Evolutionary conservation across 2,888 invertebrate genomes (phyloP).

Genomic region (Drosophila sordidula): DNA sequence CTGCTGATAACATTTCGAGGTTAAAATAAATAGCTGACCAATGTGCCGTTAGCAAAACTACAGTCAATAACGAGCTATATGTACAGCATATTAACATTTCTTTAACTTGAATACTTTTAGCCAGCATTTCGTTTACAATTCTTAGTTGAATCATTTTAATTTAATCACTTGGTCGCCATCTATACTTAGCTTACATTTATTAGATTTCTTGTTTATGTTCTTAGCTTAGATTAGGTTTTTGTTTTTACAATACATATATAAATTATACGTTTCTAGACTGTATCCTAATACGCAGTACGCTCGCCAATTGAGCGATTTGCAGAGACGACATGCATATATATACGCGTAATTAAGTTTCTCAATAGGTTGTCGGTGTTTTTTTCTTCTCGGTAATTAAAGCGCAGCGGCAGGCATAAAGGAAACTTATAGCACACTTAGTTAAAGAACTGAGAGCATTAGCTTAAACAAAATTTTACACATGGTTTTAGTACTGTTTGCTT

Average conservation of each 20-base stretch:
- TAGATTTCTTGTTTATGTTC: constrained; percentile 58
- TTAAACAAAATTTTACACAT: constrained; percentile 30
- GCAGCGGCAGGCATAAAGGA: constrained; percentile 26
- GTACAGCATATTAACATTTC: too few relatives aligned
- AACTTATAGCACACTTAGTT: constrained; percentile 52
- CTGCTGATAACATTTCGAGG: too few relatives aligned
- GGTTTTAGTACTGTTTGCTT: constrained; percentile 26
- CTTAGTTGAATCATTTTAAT: constrained; percentile 6
- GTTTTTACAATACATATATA: constrained; percentile 71
- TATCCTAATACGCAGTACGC: constrained; percentile 57
- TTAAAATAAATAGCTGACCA: too few relatives aligned
- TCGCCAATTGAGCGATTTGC: constrained; percentile 51
- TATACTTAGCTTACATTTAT: constrained; percentile 74
- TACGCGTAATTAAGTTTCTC: constrained; percentile 31
- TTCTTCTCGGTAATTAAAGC: constrained; percentile 11
- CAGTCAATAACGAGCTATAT: too few relatives aligned
- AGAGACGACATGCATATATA: constrained; percentile 11
- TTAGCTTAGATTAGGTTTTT: constrained; percentile 63
- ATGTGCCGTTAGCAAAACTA: too few relatives aligned
- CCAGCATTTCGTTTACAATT: neutral
- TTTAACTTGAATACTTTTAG: neutral
- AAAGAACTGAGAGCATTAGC: constrained; percentile 18
- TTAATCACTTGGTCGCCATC: constrained; percentile 34
- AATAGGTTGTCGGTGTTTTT: constrained; percentile 21
- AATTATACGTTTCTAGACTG: constrained; percentile 68